Percentiles rank a stretch among this genome's conserved stretches.
phyloP scores from a whole-genome alignment of 2,888 invertebrate species.

The Eristalis tenax region DNA sequence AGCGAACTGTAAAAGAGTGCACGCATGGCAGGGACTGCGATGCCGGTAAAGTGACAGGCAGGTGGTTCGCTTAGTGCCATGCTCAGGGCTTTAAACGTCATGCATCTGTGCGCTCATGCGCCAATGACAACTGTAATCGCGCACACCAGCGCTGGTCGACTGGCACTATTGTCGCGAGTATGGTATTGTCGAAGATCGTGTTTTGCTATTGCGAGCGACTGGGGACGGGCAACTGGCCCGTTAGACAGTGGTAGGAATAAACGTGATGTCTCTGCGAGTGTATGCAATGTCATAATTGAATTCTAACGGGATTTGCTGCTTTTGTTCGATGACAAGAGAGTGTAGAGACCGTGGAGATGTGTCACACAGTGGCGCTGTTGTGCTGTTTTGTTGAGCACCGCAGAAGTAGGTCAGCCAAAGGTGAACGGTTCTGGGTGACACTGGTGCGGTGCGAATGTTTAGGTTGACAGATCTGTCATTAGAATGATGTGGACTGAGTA shows the following conservation, averaged over 20 bases:
- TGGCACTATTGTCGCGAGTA: neutral
- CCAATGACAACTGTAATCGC: slow-evolving; percentile 49
- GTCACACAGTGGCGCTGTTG: slow-evolving; percentile 3
- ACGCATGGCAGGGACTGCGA: neutral
- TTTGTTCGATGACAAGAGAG: slow-evolving; percentile 30
- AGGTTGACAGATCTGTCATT: neutral
- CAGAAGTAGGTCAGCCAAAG: slow-evolving; percentile 15
- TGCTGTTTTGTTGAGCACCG: neutral
- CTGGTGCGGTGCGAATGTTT: neutral
- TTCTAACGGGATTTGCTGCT: slow-evolving; percentile 49
- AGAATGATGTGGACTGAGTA: neutral
- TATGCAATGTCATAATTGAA: slow-evolving; percentile 58
- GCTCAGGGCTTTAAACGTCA: slow-evolving; percentile 34
- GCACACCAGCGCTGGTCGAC: neutral
- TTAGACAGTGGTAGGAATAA: slow-evolving; percentile 47
- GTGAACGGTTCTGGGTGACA: slow-evolving; percentile 25
- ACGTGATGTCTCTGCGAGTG: slow-evolving; percentile 33
- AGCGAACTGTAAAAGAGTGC: slow-evolving; percentile 7
- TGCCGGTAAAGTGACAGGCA: slow-evolving; percentile 20
- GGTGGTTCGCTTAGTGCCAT: slow-evolving; percentile 20
- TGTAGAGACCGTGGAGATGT: neutral
- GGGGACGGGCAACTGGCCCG: slow-evolving; percentile 22
- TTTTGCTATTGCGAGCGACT: slow-evolving; percentile 54
- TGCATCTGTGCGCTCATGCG: slow-evolving; percentile 48
- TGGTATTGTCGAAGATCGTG: slow-evolving; percentile 29